phyloP scores from a whole-genome alignment of 2,113 vertebrate genomes.

The Psettodes erumei region DNA sequence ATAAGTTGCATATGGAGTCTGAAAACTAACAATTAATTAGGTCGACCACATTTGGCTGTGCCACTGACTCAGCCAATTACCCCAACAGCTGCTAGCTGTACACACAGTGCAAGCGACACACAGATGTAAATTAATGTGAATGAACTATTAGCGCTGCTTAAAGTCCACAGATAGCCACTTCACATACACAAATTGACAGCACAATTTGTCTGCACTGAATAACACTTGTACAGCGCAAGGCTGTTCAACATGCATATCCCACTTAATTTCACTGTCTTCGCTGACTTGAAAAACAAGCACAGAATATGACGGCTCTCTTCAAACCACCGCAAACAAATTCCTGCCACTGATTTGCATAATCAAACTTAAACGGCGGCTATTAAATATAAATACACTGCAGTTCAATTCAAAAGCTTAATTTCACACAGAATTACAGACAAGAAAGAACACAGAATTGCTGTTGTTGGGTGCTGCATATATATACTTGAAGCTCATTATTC shows the following conservation, averaged over 20 bases:
- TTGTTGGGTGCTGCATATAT: conserved; percentile 25
- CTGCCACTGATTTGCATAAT: conserved; percentile 52
- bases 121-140: not conserved
- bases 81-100: not conserved
- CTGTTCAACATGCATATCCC: conserved; percentile 6
- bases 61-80: no score
- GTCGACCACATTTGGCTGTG: no score
- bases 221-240: not conserved
- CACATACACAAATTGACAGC: not conserved
- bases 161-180: not conserved
- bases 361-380: conserved; percentile 47
- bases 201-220: not conserved
- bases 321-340: not conserved
- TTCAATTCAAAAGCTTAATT: conserved; percentile 49
- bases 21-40: no score
- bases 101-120: not conserved
- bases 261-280: conserved; percentile 6
- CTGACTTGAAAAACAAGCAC: conserved; percentile 25
- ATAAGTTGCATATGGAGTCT: no score
- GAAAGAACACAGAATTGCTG: conserved; percentile 24
- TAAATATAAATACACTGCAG: conserved; percentile 46
- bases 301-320: conserved; percentile 16
- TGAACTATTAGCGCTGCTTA: not conserved
- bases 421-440: conserved; percentile 54
- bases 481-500: not conserved